Evolutionary conservation across 2,113 vertebrate genomes (phyloP).

Genomic region (Plecotus auritus): DNA sequence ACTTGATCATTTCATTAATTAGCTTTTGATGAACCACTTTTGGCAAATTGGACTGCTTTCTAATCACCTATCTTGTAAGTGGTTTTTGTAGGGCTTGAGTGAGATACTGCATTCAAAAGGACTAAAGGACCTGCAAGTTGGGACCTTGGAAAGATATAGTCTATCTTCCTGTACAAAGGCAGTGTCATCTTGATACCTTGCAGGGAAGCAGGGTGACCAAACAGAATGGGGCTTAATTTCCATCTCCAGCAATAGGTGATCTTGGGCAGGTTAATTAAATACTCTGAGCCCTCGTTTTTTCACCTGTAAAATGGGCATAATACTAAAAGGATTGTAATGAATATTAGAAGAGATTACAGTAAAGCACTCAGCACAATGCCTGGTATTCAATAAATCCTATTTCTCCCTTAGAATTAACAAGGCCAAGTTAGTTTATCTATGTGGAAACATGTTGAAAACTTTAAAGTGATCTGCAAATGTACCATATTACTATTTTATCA

Average conservation of each 20-base stretch:
- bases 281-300: not conserved
- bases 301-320: not conserved
- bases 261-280: not conserved
- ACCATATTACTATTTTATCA: not conserved
- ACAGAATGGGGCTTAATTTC: not conserved
- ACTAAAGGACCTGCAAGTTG: not conserved
- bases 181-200: not conserved
- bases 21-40: not conserved
- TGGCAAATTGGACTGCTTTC: not conserved
- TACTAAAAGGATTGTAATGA: not conserved
- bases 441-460: not conserved
- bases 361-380: not conserved
- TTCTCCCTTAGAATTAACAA: not conserved
- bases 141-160: not conserved
- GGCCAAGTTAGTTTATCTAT: not conserved
- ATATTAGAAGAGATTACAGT: not conserved
- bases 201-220: not conserved
- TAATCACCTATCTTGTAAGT: not conserved
- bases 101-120: not conserved
- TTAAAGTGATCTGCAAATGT: not conserved
- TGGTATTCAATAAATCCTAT: not conserved
- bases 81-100: not conserved
- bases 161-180: not conserved
- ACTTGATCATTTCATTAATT: not conserved
- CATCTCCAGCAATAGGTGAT: not conserved